Percentiles rank a stretch among this genome's conserved stretches.
Evolutionary conservation across 2,888 invertebrate species (phyloP).

Genomic region (Rhogogaster chlorosoma): DNA sequence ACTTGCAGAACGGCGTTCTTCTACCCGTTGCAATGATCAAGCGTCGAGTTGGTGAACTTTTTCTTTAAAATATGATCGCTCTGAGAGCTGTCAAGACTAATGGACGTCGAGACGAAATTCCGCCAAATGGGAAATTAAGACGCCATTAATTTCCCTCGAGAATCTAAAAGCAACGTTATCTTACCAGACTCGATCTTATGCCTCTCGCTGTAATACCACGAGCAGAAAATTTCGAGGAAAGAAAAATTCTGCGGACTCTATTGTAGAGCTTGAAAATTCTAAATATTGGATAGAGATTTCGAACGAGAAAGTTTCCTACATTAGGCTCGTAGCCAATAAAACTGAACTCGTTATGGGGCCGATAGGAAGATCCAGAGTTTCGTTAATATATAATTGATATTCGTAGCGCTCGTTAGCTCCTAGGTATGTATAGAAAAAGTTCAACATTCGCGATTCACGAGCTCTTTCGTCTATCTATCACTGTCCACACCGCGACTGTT

Average conservation of each 20-base stretch:
- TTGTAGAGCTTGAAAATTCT: not conserved
- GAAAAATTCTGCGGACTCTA: not conserved
- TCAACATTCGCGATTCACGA: not conserved
- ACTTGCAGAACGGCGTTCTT: conserved; percentile 13
- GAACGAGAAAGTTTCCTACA: not conserved
- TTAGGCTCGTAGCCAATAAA: conserved; percentile 3
- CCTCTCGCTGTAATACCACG: not conserved
- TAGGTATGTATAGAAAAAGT: conserved; percentile 13
- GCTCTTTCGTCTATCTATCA: conserved; percentile 34
- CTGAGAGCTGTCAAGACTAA: conserved; percentile 32
- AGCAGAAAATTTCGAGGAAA: not conserved
- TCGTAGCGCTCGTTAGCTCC: conserved; percentile 10
- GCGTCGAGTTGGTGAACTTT: not conserved
- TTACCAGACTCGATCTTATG: not conserved
- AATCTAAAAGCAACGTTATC: conserved; percentile 13
- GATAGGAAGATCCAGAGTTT: not conserved
- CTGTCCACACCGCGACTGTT: not conserved
- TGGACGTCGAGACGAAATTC: conserved; percentile 31
- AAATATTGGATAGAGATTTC: not conserved
- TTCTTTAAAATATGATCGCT: conserved; percentile 32
- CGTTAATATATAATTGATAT: conserved; percentile 6
- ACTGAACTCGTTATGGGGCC: not conserved
- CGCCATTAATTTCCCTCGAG: conserved; percentile 31
- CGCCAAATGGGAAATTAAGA: conserved; percentile 37
- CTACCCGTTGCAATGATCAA: not conserved